Conservation (phyloP, 1,140 invertebrate species). For the Pseudomyrmex concolor region DNA sequence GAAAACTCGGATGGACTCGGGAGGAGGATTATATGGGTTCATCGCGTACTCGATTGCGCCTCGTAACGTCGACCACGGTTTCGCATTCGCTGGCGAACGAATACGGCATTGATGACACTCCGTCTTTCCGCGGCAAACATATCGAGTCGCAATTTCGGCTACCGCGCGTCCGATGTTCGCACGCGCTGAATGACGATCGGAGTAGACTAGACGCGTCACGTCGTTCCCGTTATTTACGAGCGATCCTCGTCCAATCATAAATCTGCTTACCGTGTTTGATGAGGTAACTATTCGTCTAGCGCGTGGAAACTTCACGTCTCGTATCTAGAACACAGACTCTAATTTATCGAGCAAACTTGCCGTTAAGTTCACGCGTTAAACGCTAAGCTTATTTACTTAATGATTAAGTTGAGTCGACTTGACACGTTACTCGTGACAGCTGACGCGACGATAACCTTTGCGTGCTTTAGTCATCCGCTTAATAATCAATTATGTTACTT, state of each 20-base stretch:
- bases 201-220: neutral
- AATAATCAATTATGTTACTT: neutral
- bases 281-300: constrained; percentile 13
- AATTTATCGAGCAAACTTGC: constrained; percentile 53
- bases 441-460: constrained; percentile 6
- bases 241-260: constrained; percentile 25
- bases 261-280: constrained; percentile 45
- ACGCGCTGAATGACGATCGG: neutral
- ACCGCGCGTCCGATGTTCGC: too few relatives aligned
- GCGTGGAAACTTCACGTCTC: constrained; percentile 43
- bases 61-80: neutral
- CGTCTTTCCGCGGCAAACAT: neutral
- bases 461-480: neutral
- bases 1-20: constrained; percentile 31
- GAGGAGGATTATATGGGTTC: constrained; percentile 7
- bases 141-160: neutral
- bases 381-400: constrained; percentile 59
- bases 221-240: constrained; percentile 33
- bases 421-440: constrained; percentile 33
- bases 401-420: constrained; percentile 46
- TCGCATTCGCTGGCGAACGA: neutral
- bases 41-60: constrained; percentile 20
- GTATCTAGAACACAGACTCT: constrained; percentile 28
- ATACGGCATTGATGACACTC: constrained; percentile 3
- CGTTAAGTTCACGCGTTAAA: constrained; percentile 45